phyloP scores from a whole-genome alignment of 2,113 vertebrate genomes.

The Anolis carolinensis region DNA sequence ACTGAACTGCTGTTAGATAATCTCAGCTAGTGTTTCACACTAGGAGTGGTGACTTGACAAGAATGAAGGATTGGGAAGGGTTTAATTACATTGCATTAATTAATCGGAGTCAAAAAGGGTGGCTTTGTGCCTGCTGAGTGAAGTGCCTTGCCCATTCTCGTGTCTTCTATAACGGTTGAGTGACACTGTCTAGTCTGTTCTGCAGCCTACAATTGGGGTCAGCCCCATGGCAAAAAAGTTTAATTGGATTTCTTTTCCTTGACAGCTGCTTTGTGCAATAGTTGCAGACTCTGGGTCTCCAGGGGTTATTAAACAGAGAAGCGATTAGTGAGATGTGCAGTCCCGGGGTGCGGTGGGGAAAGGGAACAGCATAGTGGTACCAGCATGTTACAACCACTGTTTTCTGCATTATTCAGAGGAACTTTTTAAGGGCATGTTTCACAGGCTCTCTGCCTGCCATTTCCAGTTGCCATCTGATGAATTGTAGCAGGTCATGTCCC shows the following conservation, averaged over 20 bases:
- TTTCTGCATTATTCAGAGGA: neutral
- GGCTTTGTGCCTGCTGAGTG: neutral
- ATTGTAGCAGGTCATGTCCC: neutral
- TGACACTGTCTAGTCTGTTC: neutral
- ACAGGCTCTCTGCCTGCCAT: neutral
- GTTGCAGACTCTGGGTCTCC: neutral
- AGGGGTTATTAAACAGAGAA: slow-evolving; percentile 1
- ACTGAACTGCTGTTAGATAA: neutral
- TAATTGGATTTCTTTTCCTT: slow-evolving; percentile 27
- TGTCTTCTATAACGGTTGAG: neutral
- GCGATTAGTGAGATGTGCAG: neutral
- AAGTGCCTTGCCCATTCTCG: neutral
- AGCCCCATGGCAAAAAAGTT: slow-evolving; percentile 1
- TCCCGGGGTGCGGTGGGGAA: neutral
- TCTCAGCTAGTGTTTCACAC: neutral
- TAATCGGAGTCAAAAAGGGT: neutral
- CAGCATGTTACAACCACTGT: neutral
- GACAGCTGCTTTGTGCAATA: neutral
- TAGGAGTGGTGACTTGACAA: neutral
- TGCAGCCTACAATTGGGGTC: neutral
- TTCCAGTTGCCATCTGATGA: neutral
- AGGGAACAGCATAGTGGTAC: neutral
- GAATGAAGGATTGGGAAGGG: neutral
- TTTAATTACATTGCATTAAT: slow-evolving; percentile 10
- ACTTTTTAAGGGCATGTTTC: neutral